A percentile compares a stretch with the other conserved stretches of the same genome.
Conservation (phyloP, 1,140 invertebrate genomes). For the Drosophila lowei region DNA sequence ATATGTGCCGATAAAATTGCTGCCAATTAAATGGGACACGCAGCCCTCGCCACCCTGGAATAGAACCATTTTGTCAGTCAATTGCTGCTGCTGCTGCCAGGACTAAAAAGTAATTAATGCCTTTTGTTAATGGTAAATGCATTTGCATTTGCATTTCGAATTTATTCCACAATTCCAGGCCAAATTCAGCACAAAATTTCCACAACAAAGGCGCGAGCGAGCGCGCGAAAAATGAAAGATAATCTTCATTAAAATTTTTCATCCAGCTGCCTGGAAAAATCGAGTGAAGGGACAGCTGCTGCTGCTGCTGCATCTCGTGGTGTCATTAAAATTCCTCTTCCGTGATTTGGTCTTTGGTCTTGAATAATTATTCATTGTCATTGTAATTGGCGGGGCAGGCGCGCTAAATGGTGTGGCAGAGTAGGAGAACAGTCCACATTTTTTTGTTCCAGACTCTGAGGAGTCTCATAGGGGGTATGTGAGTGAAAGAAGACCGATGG, state of each 20-base stretch:
- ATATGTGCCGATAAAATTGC: constrained; percentile 71
- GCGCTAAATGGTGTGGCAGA: constrained; percentile 67
- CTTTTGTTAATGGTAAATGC: constrained; percentile 61
- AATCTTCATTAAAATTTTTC: constrained; percentile 66
- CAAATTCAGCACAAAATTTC: constrained; percentile 32
- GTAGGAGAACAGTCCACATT: too few relatives aligned
- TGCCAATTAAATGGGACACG: constrained; percentile 66
- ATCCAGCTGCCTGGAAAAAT: constrained; percentile 34
- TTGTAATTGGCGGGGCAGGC: constrained; percentile 77
- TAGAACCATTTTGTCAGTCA: constrained; percentile 57
- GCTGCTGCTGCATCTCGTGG: constrained; percentile 12
- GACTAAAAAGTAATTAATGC: constrained; percentile 62
- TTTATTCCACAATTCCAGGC: constrained; percentile 26
- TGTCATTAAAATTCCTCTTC: constrained; percentile 63
- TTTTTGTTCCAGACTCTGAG: too few relatives aligned
- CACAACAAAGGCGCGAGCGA: constrained; percentile 59
- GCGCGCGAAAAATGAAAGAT: constrained; percentile 13
- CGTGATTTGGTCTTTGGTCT: constrained; percentile 60
- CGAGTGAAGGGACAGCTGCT: constrained; percentile 53
- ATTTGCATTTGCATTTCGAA: constrained; percentile 71
- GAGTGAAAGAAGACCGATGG: constrained; percentile 34
- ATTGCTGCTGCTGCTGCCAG: not conserved
- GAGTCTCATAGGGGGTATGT: not conserved
- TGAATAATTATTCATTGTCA: constrained; percentile 82
- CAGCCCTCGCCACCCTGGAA: constrained; percentile 1